Evolutionary conservation across 2,888 invertebrate species (phyloP).

Genomic region (Dynastes tityus): DNA sequence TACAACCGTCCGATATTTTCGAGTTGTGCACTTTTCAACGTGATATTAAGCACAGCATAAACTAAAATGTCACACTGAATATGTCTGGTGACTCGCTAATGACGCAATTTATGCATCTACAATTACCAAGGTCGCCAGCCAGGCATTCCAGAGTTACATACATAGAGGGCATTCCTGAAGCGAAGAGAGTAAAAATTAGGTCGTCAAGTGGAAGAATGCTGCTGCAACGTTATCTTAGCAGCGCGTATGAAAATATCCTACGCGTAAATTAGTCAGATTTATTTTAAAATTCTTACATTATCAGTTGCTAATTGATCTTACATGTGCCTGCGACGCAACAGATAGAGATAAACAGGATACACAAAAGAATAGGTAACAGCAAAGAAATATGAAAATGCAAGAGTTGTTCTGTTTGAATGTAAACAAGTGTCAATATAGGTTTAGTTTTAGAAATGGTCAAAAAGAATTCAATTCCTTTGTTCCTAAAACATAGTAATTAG

Average conservation of each 20-base stretch:
- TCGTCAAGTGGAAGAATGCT: slow-evolving; percentile 44
- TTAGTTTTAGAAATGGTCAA: too few species aligned
- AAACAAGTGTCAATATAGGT: too few species aligned
- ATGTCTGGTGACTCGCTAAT: slow-evolving; percentile 22
- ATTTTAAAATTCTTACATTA: slow-evolving; percentile 25
- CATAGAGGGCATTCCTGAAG: slow-evolving; percentile 33
- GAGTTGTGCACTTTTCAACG: not conserved
- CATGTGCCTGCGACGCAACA: not conserved
- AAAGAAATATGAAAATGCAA: too few species aligned
- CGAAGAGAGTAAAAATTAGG: slow-evolving; percentile 44
- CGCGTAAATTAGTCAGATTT: slow-evolving; percentile 18
- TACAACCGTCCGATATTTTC: slow-evolving; percentile 3
- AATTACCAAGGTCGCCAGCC: slow-evolving; percentile 35
- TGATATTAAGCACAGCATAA: slow-evolving; percentile 29
- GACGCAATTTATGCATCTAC: slow-evolving; percentile 42
- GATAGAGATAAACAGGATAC: not conserved
- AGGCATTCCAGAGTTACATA: slow-evolving; percentile 34
- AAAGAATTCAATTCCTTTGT: too few species aligned
- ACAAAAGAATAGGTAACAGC: not conserved
- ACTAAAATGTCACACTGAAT: slow-evolving; percentile 19
- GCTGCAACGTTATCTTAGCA: slow-evolving; percentile 34
- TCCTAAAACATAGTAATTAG: too few species aligned
- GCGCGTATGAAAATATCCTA: slow-evolving; percentile 29
- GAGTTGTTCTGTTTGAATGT: too few species aligned
- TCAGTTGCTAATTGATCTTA: not conserved